Evolutionary conservation across 1,140 invertebrate genomes (phyloP), one percentile per base, ranked within the genome.

Genomic region (Lethocerus indicus): DNA sequence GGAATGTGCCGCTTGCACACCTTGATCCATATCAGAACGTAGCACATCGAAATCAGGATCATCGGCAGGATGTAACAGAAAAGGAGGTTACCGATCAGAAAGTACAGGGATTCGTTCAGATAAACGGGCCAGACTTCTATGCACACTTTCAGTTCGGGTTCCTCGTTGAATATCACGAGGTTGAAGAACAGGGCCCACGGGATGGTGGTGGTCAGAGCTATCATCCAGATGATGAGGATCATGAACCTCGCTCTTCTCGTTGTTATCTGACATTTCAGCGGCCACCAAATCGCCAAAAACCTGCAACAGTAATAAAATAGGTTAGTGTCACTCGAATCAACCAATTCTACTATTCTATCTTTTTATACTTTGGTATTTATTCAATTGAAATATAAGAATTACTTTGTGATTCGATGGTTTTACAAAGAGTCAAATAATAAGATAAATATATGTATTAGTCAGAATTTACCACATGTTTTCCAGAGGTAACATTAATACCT

Each of bases 271-370:
- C 81, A 83, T 61, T 87, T 87, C 54, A 94, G 64, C 1, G 89
- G 87, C 78, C 85, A 92, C 81, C 90, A 94, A 52, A 94, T 94
- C 25, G 90, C 90, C 53, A 93, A 70, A 63, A 92, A 94, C 69
- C 90, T 95, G 79, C n/a, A 77, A 78, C 62, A 69, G 56, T 62
- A 60, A 28, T 16, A 12, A 43, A 43, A 23, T 35, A n/a, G 12
- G 9, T 35, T 12, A 35, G 12, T n/a, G n/a, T n/a, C n/a, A n/a
- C n/a, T n/a, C n/a, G n/a, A n/a, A n/a, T n/a, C n/a, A n/a, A n/a
- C n/a, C n/a, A n/a, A n/a, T n/a, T n/a, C n/a, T n/a, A n/a, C n/a
- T n/a, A n/a, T n/a, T n/a, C n/a, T n/a, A n/a, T n/a, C n/a, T n/a
- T n/a, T n/a, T n/a, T n/a, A n/a, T n/a, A n/a, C n/a, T n/a, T n/a